Conservation (phyloP, 1,140 invertebrate species). For the Reticulitermes speratus region DNA sequence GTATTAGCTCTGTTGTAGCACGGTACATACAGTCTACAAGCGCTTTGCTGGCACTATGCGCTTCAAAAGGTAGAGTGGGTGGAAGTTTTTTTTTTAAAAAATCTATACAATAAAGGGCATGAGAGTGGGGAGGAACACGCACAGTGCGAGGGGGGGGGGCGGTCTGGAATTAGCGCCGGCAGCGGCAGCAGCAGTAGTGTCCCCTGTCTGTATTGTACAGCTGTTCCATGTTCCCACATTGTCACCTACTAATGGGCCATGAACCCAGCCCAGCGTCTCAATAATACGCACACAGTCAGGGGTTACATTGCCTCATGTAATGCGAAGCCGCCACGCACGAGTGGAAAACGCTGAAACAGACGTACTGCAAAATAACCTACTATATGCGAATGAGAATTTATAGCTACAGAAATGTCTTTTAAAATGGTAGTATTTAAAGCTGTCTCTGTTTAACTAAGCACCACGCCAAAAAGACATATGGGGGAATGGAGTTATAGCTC, state of each 20-base stretch:
- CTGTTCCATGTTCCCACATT: constrained; percentile 14
- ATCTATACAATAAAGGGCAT: background rate
- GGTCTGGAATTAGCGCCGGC: background rate
- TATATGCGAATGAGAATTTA: too few species aligned
- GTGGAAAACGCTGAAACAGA: too few species aligned
- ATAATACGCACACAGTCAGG: background rate
- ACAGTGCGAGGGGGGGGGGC: background rate
- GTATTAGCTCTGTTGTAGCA: background rate
- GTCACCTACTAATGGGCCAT: background rate
- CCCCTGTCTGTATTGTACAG: background rate
- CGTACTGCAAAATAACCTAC: too few species aligned
- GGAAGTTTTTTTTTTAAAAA: background rate
- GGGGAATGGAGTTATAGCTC: too few species aligned
- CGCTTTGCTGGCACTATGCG: background rate
- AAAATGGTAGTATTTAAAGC: too few species aligned
- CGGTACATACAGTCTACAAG: background rate
- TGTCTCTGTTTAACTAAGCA: too few species aligned
- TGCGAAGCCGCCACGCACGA: background rate
- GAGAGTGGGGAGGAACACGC: background rate
- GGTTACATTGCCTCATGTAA: background rate
- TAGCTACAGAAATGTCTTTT: too few species aligned
- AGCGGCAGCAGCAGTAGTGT: background rate
- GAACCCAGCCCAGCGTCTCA: background rate
- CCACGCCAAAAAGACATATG: too few species aligned
- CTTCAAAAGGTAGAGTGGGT: background rate